Base-by-base conservation (phyloP, 35 echinoderm and acorn worm genomes). In the Holothuria glaberrima region DNA sequence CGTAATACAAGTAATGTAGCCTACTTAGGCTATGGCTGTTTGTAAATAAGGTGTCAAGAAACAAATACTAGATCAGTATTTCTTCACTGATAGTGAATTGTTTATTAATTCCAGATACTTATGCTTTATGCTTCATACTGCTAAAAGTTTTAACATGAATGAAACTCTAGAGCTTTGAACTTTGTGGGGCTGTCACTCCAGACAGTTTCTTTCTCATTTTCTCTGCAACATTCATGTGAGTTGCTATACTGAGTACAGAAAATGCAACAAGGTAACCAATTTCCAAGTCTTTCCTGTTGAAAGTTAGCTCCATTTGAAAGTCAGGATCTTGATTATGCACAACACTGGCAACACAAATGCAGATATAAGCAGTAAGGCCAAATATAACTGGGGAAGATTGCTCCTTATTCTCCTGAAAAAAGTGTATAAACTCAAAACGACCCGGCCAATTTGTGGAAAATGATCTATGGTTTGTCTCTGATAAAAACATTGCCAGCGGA, bases 331-430 rank as follows among this genome's bases (percentile, higher is more conserved):
- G 74, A 48, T 84, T 58, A 62, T 83, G 92, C 20, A 92, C 78
- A 61, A 92, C 59, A 36, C 59, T 36, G n/a, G 94, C 94, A 25
- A 87, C 86, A 69, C 36, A 77, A 14, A 95, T 95, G 41, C 90
- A 92, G 12, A 92, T 78, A 32, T 52, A 41, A 4, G 94, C 94
- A 20, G 94, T 95, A 7, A 95, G 54, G 9, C 94, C 94, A 71
- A 82, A 95, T 65, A 87, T 89, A 17, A 59, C 54, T 28, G 67
- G 78, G 21, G 71, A 30, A 12, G 68, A 68, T 22, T 63, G 33
- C 18, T 65, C 38, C 38, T 28, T 46, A 38, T 38, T 48, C 27
- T 24, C 62, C 36, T 75, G 78, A 31, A 71, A 62, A 22, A 80
- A 87, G 60, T 91, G 74, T 80, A 22, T 62, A 31, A 34, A 87